Conservation (phyloP, 2,888 invertebrate species). For the Drosophila kokeensis region DNA sequence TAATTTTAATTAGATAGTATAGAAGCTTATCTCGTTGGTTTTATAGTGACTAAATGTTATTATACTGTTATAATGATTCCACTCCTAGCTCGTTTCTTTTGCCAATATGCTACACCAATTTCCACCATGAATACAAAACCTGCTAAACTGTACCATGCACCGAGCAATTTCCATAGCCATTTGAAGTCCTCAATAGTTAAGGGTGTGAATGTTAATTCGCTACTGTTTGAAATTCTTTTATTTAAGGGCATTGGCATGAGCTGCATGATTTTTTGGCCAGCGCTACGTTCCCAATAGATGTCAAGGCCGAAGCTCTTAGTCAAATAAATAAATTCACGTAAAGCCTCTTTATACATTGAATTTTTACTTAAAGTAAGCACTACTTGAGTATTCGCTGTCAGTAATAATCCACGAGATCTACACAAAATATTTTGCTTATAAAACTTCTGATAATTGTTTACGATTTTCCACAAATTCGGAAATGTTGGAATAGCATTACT, state of each 20-base stretch:
- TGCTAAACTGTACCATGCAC: neutral
- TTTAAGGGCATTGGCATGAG: neutral
- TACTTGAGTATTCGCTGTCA: neutral
- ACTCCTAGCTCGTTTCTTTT: neutral
- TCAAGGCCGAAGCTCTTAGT: neutral
- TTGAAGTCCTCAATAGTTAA: slow-evolving; percentile 2
- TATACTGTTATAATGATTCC: neutral
- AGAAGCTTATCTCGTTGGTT: too few species aligned
- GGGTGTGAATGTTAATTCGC: neutral
- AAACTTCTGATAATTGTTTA: slow-evolving; percentile 9
- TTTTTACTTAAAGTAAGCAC: slow-evolving; percentile 7
- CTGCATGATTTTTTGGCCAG: neutral
- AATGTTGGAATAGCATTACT: slow-evolving; percentile 13
- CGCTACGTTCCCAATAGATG: neutral
- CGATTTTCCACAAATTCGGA: neutral
- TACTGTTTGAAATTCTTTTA: neutral
- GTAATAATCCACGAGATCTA: neutral
- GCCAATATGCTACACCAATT: neutral
- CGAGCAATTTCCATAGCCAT: slow-evolving; percentile 26
- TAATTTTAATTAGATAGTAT: too few species aligned
- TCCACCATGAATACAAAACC: slow-evolving; percentile 17
- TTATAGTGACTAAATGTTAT: neutral
- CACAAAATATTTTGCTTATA: slow-evolving; percentile 6
- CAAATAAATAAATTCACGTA: neutral
- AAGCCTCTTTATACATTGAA: slow-evolving; percentile 15